A percentile compares a stretch with the other conserved stretches of the same genome.
Evolutionary conservation across 2,888 invertebrate species (phyloP).

Genomic region (Andrena trimmerana): DNA sequence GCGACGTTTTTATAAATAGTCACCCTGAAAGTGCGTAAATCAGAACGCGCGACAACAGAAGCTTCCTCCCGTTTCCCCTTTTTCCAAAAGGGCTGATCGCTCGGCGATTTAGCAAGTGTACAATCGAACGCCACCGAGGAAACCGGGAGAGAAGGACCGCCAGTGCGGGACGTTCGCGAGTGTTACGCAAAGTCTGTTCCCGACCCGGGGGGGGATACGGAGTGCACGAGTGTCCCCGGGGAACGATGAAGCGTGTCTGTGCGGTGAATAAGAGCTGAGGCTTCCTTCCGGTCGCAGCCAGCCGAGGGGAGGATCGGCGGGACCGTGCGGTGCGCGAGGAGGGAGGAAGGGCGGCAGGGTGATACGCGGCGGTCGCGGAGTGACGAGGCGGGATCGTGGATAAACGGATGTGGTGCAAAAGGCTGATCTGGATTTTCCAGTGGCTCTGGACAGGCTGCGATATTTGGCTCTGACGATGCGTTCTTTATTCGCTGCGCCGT

Average conservation of each 20-base stretch:
- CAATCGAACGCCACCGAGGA: neutral
- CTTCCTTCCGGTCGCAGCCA: neutral
- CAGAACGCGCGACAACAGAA: neutral
- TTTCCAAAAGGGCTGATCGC: neutral
- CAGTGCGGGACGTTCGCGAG: neutral
- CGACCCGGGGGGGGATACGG: neutral
- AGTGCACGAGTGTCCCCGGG: neutral
- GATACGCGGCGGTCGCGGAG: neutral
- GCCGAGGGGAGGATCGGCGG: neutral
- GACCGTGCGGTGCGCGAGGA: neutral
- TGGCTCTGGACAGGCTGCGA: constrained; percentile 80
- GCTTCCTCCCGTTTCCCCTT: no score
- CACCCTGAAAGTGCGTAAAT: constrained; percentile 35
- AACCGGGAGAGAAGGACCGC: neutral
- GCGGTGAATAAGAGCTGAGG: no score
- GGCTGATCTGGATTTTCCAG: constrained; percentile 77
- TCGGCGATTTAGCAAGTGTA: neutral
- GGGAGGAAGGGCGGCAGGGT: neutral
- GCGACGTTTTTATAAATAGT: constrained; percentile 45
- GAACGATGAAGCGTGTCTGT: no score
- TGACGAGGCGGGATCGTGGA: constrained; percentile 43
- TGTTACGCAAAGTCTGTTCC: constrained; percentile 19
- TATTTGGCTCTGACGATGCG: constrained; percentile 71
- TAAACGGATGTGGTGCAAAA: constrained; percentile 78
- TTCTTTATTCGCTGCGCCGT: constrained; percentile 35